These are phyloP conservation scores for Zophobas atratus DNA, from an alignment of 1,140 invertebrate genomes.

Conservation along the genomic window DNA sequence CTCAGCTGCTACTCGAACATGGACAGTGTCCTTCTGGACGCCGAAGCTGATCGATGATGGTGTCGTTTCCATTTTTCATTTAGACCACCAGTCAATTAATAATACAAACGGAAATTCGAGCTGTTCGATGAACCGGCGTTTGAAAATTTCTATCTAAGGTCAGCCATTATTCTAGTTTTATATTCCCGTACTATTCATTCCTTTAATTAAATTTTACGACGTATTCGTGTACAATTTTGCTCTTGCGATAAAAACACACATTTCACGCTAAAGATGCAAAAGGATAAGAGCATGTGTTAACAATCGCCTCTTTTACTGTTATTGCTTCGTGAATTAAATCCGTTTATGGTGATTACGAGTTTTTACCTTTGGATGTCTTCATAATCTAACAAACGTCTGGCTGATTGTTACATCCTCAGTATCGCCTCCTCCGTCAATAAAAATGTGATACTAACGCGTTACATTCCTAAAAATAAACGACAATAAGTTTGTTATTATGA, in stretches of 20 bases:
- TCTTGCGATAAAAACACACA: constrained; percentile 15
- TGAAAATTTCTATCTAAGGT: constrained; percentile 21
- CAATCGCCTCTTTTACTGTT: constrained; percentile 29
- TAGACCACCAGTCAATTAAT: constrained; percentile 31
- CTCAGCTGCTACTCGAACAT: constrained; percentile 46
- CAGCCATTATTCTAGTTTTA: constrained; percentile 35
- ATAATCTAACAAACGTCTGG: neutral
- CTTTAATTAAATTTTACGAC: constrained; percentile 39
- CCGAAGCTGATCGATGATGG: constrained; percentile 46
- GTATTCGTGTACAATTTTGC: constrained; percentile 19
- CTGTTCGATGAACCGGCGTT: constrained; percentile 20
- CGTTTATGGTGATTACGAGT: constrained; percentile 47
- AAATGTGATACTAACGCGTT: neutral
- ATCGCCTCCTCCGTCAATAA: neutral
- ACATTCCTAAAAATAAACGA: constrained; percentile 29
- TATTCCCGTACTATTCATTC: constrained; percentile 20
- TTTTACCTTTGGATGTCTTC: constrained; percentile 43
- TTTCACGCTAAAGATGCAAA: constrained; percentile 17
- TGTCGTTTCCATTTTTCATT: constrained; percentile 45
- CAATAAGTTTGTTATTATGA: constrained; percentile 35
- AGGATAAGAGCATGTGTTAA: constrained; percentile 16
- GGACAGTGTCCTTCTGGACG: constrained; percentile 37
- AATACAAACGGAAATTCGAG: neutral
- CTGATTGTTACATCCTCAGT: neutral
- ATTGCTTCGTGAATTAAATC: constrained; percentile 45